Percentiles rank a stretch among this genome's conserved stretches.
These are phyloP conservation scores for Caenorhabditis japonica DNA, from an alignment of 2,888 invertebrate genomes.

Conservation along the genomic window DNA sequence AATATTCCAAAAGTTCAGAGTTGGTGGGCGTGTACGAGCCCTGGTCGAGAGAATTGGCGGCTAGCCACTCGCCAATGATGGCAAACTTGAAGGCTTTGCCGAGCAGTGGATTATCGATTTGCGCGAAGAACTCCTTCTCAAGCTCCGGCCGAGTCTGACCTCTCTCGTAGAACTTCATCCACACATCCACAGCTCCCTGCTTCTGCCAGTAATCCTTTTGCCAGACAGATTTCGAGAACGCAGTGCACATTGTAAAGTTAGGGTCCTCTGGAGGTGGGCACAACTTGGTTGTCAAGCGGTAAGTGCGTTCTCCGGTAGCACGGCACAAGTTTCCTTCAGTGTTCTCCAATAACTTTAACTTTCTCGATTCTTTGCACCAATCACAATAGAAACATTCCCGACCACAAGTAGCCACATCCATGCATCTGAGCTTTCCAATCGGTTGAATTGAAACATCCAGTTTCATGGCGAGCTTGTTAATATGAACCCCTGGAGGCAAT, in stretches of 20 bases:
- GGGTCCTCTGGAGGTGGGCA: conserved; percentile 76
- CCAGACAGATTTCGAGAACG: conserved; percentile 77
- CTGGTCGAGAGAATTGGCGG: conserved; percentile 76
- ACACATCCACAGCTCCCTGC: conserved; percentile 76
- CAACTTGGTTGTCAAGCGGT: conserved; percentile 67
- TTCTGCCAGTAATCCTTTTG: conserved; percentile 77
- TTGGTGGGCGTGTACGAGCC: conserved; percentile 76
- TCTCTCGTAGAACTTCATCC: conserved; percentile 77
- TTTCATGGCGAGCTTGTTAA: conserved; percentile 76
- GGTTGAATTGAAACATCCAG: conserved; percentile 76
- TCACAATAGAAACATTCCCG: conserved; percentile 76
- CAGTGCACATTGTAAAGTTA: conserved; percentile 76
- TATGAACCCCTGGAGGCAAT: conserved; percentile 75
- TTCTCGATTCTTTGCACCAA: conserved; percentile 74
- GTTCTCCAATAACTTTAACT: conserved; percentile 75
- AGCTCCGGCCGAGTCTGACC: conserved; percentile 70
- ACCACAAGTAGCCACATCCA: conserved; percentile 77
- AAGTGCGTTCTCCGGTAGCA: conserved; percentile 74
- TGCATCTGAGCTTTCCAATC: conserved; percentile 75
- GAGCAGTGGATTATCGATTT: conserved; percentile 75
- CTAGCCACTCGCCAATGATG: conserved; percentile 76
- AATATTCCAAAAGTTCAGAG: conserved; percentile 75
- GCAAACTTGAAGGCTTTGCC: conserved; percentile 76
- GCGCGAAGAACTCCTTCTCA: conserved; percentile 75
- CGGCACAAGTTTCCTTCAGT: conserved; percentile 76